A percentile compares a stretch with the other conserved stretches of the same genome.
Conservation (phyloP, 2,888 invertebrate genomes). For the Luperina testacea region DNA sequence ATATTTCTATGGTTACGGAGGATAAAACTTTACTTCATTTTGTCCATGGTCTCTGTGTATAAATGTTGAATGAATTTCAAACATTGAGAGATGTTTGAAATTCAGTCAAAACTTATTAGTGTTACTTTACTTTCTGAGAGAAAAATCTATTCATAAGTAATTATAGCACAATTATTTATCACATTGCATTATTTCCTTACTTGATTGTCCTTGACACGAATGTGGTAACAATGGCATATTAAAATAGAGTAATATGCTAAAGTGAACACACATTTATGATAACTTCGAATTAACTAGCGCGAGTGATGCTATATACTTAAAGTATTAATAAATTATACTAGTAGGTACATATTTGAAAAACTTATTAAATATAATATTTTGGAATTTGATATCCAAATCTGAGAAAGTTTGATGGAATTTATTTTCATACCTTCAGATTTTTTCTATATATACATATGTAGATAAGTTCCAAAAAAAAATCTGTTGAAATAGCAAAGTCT, state of each 20-base stretch:
- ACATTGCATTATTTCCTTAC: conserved; percentile 33
- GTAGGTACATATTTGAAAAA: not conserved
- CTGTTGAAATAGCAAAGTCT: not conserved
- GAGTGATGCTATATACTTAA: not conserved
- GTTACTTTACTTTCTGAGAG: not conserved
- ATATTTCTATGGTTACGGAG: too few relatives aligned
- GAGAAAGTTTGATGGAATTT: not conserved
- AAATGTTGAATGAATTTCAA: not conserved
- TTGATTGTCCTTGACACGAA: conserved; percentile 49
- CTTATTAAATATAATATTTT: not conserved
- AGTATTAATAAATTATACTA: not conserved
- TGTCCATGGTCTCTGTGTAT: not conserved
- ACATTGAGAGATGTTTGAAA: not conserved
- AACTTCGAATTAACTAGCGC: conserved; percentile 4
- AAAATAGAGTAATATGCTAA: conserved; percentile 43
- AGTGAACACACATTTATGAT: conserved; percentile 29
- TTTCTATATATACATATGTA: not conserved
- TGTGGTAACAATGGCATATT: conserved; percentile 33
- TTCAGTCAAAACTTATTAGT: not conserved
- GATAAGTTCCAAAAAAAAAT: not conserved
- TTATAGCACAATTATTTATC: conserved; percentile 30
- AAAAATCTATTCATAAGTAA: not conserved
- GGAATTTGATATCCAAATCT: not conserved
- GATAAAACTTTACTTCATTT: not conserved
- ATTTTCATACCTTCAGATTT: not conserved